phyloP scores from a whole-genome alignment of 2,888 invertebrate species.

The Pollenia labialis region DNA sequence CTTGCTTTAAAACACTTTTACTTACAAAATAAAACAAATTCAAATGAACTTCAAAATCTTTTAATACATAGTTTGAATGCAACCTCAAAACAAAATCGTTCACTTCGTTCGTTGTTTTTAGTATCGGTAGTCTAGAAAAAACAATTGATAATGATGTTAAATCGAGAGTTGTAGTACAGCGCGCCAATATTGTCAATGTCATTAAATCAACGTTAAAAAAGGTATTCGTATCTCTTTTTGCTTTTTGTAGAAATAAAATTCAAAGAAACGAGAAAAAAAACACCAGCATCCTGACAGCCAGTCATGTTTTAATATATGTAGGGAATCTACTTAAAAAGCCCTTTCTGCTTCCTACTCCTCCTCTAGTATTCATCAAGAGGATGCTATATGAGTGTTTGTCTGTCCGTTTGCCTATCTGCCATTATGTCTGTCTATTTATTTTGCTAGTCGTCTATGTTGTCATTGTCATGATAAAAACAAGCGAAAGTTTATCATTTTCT shows the following conservation, averaged over 20 bases:
- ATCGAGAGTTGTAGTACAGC: constrained; percentile 45
- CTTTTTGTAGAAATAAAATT: constrained; percentile 41
- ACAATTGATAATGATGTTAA: background rate
- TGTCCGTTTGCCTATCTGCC: constrained; percentile 32
- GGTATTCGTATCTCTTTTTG: constrained; percentile 74
- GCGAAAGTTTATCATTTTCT: constrained; percentile 68
- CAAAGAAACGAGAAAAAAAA: background rate
- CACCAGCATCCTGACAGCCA: constrained; percentile 56
- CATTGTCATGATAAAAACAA: constrained; percentile 71
- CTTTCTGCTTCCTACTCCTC: constrained; percentile 10
- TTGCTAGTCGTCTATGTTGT: constrained; percentile 58
- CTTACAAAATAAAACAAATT: constrained; percentile 3
- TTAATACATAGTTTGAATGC: constrained; percentile 1
- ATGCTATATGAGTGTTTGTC: constrained; percentile 27
- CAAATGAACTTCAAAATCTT: constrained; percentile 25
- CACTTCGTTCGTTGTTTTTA: background rate
- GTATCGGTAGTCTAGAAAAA: background rate
- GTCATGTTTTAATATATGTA: constrained; percentile 41
- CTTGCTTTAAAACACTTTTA: background rate
- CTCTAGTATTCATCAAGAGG: background rate
- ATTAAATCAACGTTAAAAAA: constrained; percentile 82
- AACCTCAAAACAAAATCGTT: constrained; percentile 22
- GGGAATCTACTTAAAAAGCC: constrained; percentile 23
- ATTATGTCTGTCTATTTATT: constrained; percentile 39
- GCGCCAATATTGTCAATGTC: constrained; percentile 79